Conservation (phyloP, 1,140 invertebrate species). For the Ruditapes philippinarum region DNA sequence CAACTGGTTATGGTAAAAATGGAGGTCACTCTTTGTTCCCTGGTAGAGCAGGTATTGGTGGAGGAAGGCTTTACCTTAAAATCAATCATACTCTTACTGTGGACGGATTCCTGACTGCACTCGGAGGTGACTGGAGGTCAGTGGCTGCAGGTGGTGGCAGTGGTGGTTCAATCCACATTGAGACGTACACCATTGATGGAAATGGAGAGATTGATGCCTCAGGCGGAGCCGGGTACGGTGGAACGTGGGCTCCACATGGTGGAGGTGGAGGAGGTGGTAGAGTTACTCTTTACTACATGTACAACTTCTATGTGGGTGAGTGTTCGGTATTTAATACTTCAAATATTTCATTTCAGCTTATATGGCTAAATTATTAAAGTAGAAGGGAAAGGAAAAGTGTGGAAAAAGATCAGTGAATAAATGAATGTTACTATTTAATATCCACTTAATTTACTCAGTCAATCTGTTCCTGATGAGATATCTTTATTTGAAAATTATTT, state of each 20-base stretch:
- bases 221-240: slow-evolving; percentile 76
- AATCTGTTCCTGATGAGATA: too few relatives aligned
- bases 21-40: slow-evolving; percentile 79
- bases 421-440: not conserved
- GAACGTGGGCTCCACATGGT: slow-evolving; percentile 61
- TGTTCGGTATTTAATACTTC: too few relatives aligned
- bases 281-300: slow-evolving; percentile 77
- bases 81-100: slow-evolving; percentile 74
- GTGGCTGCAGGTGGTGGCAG: slow-evolving; percentile 78
- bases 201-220: slow-evolving; percentile 73
- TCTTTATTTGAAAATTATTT: too few relatives aligned
- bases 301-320: slow-evolving; percentile 81
- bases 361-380: not conserved
- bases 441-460: too few relatives aligned
- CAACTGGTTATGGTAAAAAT: slow-evolving; percentile 76
- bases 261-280: slow-evolving; percentile 80
- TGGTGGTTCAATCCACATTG: slow-evolving; percentile 76
- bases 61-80: slow-evolving; percentile 73
- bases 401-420: not conserved
- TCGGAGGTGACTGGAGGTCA: slow-evolving; percentile 74
- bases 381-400: not conserved
- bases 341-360: not conserved
- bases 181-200: slow-evolving; percentile 77
- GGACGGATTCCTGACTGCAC: slow-evolving; percentile 73
- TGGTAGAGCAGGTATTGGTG: slow-evolving; percentile 73